A percentile compares a stretch with the other conserved stretches of the same genome.
Evolutionary conservation across 2,797 vertebrate genomes (phyloP).

Genomic region (Hippoglossus hippoglossus): DNA sequence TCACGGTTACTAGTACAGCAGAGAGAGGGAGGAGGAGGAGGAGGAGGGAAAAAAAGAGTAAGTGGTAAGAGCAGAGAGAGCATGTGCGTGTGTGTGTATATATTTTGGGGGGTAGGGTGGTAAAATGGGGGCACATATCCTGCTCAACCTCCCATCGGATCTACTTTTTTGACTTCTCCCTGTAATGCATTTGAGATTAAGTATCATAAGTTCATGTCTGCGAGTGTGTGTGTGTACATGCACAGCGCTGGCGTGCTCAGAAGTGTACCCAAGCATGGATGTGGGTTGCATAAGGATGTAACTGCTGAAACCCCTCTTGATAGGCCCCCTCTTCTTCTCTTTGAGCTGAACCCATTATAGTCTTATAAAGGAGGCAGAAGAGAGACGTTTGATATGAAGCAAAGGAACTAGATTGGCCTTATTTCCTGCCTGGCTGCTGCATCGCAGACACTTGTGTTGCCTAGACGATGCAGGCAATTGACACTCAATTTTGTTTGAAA

Average conservation of each 20-base stretch:
- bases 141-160: slow-evolving; percentile 37
- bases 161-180: slow-evolving; percentile 42
- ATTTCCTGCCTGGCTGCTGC: slow-evolving; percentile 82
- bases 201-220: slow-evolving; percentile 35
- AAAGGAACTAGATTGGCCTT: slow-evolving; percentile 85
- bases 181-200: slow-evolving; percentile 60
- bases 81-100: slow-evolving; percentile 19
- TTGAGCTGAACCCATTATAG: slow-evolving; percentile 75
- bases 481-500: slow-evolving; percentile 87
- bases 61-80: slow-evolving; percentile 23
- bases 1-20: slow-evolving; percentile 50
- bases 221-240: slow-evolving; percentile 23
- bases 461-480: slow-evolving; percentile 84
- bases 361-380: slow-evolving; percentile 69
- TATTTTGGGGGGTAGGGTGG: slow-evolving; percentile 30
- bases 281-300: slow-evolving; percentile 63
- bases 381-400: slow-evolving; percentile 79
- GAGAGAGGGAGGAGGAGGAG: slow-evolving; percentile 28
- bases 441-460: slow-evolving; percentile 77
- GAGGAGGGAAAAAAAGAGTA: neutral
- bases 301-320: slow-evolving; percentile 66
- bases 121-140: slow-evolving; percentile 56
- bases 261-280: slow-evolving; percentile 45
- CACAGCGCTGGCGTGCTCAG: slow-evolving; percentile 30
- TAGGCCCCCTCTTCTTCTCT: slow-evolving; percentile 65